Evolutionary conservation across 2,113 vertebrate species (phyloP).

Genomic region (Bos taurus): ARS-UCD2.0 NC_037328.1:22364001-22364500

Average conservation of each 20-base stretch:
- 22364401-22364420: background rate
- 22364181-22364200: background rate
- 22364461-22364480: background rate
- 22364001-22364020: background rate
- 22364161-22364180: background rate
- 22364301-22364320: background rate
- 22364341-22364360: background rate
- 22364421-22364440: background rate
- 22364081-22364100: background rate
- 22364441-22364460: background rate
- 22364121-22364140: background rate
- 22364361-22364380: background rate
- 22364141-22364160: background rate
- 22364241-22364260: background rate
- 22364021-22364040: background rate
- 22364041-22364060: background rate
- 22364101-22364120: background rate
- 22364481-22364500: background rate
- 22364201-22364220: background rate
- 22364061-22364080: background rate
- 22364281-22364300: background rate
- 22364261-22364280: background rate
- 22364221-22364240: background rate
- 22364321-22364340: background rate
- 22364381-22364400: background rate